These are phyloP conservation scores for Panorpa germanica DNA, from an alignment of 2,888 invertebrate genomes.

Conservation along the genomic window DNA sequence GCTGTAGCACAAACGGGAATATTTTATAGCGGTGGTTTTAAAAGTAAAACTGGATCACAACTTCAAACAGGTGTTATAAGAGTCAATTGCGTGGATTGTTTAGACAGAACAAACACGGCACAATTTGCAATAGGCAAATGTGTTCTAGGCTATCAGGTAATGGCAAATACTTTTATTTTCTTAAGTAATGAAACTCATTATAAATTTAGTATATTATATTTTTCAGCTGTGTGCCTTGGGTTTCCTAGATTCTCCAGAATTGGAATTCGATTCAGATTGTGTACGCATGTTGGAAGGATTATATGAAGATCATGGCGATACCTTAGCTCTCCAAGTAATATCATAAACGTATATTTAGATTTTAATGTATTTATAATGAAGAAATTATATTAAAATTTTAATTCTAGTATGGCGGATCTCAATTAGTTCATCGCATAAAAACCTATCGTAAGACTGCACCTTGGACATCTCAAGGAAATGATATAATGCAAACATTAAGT, in stretches of 20 bases:
- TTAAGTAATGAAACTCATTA: too few species aligned
- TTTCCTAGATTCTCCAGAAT: conserved; percentile 58
- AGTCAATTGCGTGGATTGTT: conserved; percentile 97
- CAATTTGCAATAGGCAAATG: conserved; percentile 94
- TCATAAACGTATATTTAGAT: too few species aligned
- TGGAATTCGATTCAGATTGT: conserved; percentile 91
- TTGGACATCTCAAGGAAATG: conserved; percentile 93
- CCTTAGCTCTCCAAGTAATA: conserved; percentile 60
- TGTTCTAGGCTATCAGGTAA: conserved; percentile 56
- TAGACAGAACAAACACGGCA: conserved; percentile 96
- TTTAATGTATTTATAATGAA: neutral
- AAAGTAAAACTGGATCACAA: conserved; percentile 18
- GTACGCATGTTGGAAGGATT: conserved; percentile 84
- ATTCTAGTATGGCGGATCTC: conserved; percentile 78
- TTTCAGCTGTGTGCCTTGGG: conserved; percentile 76
- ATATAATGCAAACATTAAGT: conserved; percentile 95
- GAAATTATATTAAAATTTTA: neutral
- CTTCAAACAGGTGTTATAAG: conserved; percentile 71
- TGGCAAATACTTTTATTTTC: too few species aligned
- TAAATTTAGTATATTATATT: too few species aligned
- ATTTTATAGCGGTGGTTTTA: conserved; percentile 38
- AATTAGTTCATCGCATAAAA: conserved; percentile 77
- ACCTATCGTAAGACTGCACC: conserved; percentile 78
- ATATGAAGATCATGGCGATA: conserved; percentile 97
- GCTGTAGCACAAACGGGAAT: conserved; percentile 79